phyloP scores from a whole-genome alignment of 2,888 invertebrate species.

The Herminia tarsipennalis region DNA sequence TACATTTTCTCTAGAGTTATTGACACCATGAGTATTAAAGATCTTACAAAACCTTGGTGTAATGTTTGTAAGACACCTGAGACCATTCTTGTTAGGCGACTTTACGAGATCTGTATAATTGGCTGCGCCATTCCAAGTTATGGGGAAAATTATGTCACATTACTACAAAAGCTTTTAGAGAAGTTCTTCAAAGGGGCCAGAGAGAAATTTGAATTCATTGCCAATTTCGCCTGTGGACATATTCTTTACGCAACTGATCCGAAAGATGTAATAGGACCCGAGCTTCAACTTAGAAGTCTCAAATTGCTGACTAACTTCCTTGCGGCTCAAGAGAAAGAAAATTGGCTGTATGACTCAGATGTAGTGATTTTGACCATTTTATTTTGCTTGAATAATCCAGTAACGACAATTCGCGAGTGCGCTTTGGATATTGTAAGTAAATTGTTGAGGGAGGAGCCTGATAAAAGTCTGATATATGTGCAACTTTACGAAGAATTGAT shows the following conservation, averaged over 20 bases:
- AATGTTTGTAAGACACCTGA: conserved; percentile 72
- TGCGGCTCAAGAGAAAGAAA: conserved; percentile 52
- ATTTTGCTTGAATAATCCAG: conserved; percentile 83
- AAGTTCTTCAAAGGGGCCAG: conserved; percentile 70
- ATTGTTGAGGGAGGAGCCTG: conserved; percentile 58
- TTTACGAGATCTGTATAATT: conserved; percentile 80
- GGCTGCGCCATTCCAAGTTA: conserved; percentile 75
- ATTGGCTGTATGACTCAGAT: conserved; percentile 75
- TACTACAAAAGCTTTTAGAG: conserved; percentile 76
- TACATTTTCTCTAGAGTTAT: conserved; percentile 82
- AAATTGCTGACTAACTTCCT: conserved; percentile 68
- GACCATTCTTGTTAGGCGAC: conserved; percentile 66
- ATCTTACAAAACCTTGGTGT: conserved; percentile 71
- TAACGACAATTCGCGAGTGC: conserved; percentile 82
- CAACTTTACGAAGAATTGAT: conserved; percentile 77
- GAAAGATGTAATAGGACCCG: conserved; percentile 74
- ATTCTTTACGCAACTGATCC: conserved; percentile 72
- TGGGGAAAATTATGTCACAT: conserved; percentile 63
- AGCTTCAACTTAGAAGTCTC: conserved; percentile 82
- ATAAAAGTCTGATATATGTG: conserved; percentile 69
- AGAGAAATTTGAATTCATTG: conserved; percentile 84
- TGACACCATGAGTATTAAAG: conserved; percentile 69
- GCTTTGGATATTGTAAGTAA: conserved; percentile 82
- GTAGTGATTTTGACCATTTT: conserved; percentile 83
- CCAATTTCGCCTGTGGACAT: conserved; percentile 84